Conservation (phyloP, 2,797 vertebrate genomes). For the Varecia variegata region DNA sequence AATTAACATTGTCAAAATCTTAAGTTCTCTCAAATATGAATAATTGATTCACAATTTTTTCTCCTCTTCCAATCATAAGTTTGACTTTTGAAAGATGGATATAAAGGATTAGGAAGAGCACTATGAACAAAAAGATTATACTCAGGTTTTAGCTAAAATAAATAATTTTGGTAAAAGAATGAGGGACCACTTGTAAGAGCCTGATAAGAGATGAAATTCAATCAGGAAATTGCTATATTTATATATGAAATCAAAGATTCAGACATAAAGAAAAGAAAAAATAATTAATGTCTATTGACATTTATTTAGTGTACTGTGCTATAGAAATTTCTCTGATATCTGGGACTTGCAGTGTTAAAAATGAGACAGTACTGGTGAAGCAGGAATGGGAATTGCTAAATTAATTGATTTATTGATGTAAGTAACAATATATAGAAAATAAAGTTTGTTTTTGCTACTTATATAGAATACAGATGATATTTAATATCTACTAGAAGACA, state of each 20-base stretch:
- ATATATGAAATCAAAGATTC: background rate
- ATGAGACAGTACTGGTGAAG: background rate
- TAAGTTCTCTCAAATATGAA: background rate
- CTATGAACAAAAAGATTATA: background rate
- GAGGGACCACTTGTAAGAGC: background rate
- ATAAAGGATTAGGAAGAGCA: background rate
- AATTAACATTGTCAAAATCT: background rate
- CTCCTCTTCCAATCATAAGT: background rate
- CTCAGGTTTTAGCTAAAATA: background rate
- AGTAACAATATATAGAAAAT: background rate
- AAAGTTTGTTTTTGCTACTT: background rate
- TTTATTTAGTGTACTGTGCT: background rate
- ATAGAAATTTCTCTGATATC: background rate
- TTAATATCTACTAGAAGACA: background rate
- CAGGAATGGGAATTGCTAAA: background rate
- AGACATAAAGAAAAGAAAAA: background rate
- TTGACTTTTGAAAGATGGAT: background rate
- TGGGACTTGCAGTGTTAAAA: background rate
- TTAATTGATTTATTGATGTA: background rate
- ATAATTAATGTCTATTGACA: background rate
- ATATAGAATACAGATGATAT: background rate
- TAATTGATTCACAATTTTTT: background rate
- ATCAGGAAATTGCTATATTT: background rate
- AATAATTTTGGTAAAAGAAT: background rate
- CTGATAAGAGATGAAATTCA: background rate